A percentile compares a stretch with the other conserved stretches of the same genome.
Evolutionary conservation across 2,113 vertebrate genomes (phyloP).

Genomic region (Dicentrarchus labrax): DNA sequence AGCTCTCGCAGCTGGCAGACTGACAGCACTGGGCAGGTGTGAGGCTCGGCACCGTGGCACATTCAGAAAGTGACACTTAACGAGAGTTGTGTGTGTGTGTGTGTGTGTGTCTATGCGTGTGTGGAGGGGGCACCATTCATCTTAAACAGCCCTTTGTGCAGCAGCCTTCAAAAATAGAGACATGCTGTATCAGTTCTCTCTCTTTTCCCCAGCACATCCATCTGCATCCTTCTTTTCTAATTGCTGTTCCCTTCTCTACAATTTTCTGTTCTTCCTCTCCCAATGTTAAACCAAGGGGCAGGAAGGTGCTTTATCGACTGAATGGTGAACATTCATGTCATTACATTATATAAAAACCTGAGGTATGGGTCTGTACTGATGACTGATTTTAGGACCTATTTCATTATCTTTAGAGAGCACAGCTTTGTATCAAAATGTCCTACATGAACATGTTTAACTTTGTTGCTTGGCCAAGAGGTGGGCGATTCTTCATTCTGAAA

Average conservation of each 20-base stretch:
- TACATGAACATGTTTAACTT: conserved; percentile 8
- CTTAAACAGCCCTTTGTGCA: conserved; percentile 59
- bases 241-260: conserved; percentile 20
- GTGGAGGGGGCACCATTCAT: conserved; percentile 50
- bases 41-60: conserved; percentile 44
- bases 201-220: conserved; percentile 43
- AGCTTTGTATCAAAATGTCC: background rate
- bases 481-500: conserved; percentile 32
- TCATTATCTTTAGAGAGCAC: conserved; percentile 17
- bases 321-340: conserved; percentile 1
- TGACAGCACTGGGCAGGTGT: conserved; percentile 76
- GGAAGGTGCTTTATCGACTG: conserved; percentile 18
- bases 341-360: background rate
- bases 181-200: conserved; percentile 41
- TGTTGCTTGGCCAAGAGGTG: conserved; percentile 23
- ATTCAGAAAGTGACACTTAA: conserved; percentile 68
- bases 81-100: conserved; percentile 41
- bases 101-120: conserved; percentile 25
- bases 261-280: conserved; percentile 13
- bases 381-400: conserved; percentile 20
- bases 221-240: conserved; percentile 48
- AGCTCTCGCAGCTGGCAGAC: conserved; percentile 68
- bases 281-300: conserved; percentile 28
- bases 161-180: conserved; percentile 61
- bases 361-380: background rate